Evolutionary conservation across 2,113 vertebrate species (phyloP), one percentile per base, ranked within the genome.

Genomic region (Cercocebus atys): DNA sequence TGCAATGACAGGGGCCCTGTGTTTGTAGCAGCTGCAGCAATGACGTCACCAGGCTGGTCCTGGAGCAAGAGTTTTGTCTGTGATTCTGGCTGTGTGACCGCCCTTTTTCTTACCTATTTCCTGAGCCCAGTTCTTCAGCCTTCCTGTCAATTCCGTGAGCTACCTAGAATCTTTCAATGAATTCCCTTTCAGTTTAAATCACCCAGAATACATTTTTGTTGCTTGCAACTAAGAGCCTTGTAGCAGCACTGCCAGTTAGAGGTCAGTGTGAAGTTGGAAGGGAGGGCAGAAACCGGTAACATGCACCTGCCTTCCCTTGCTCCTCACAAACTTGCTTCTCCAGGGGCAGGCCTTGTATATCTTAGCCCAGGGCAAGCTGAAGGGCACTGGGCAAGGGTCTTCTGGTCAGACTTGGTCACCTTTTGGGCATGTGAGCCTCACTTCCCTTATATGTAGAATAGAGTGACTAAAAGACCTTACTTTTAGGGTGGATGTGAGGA

Each of bases 1-100:
- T 2, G 30, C 3, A 11, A 25, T 1, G 14, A 20, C 43, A 13
- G 3, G 1, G 50, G 20, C 12, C 14, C 18, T 43, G 40, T 3
- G 6, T 50, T 23, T 14, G 12, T 32, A 70, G 88, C 45, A 32
- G 40, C 76, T 55, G 35, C 9, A 3, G n/a, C 10, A 4, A 32
- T 2, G 81, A 35, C 1, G 0, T 43, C 16, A 14, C 45, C 10
- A 68, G 55, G 70, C 43, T 78, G 52, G 52, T 5, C 70, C 72
- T 8, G 0, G 10, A 32, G 27, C 43, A 35, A 32, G 85, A 75
- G 47, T 61, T 35, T 81, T 75, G 9, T 8, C 88, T 73, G 10
- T 50, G 83, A 23, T 8, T 82, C 50, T 59, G n/a, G 16, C 35
- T 66, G 35, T 12, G 32, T 17, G 5, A 22, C 30, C 23, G 6